phyloP scores from a whole-genome alignment of 2,888 invertebrate genomes.

The Volucella bombylans region DNA sequence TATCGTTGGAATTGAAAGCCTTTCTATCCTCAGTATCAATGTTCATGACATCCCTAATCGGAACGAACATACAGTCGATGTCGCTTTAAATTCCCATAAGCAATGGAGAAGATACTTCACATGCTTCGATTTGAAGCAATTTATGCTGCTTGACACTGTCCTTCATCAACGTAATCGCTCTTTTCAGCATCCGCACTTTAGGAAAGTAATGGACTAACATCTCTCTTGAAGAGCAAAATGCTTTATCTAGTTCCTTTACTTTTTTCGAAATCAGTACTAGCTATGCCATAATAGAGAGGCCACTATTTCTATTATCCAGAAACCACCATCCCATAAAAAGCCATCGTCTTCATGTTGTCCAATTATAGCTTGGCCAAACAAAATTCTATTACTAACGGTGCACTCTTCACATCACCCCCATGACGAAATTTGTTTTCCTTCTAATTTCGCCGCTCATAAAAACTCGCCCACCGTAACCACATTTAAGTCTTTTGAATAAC shows the following conservation, averaged over 20 bases:
- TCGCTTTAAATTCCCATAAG: no score
- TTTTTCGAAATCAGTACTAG: neutral
- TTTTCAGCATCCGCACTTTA: no score
- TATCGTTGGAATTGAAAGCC: no score
- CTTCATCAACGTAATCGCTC: no score
- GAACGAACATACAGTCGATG: no score
- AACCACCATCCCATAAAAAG: slow-evolving; percentile 21
- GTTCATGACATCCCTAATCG: no score
- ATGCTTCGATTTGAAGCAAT: no score
- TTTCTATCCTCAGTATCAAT: no score
- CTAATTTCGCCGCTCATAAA: slow-evolving; percentile 18
- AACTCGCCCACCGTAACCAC: slow-evolving; percentile 37
- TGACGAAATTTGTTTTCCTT: neutral
- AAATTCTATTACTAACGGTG: slow-evolving; percentile 31
- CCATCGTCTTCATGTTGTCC: slow-evolving; percentile 6
- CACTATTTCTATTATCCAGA: slow-evolving; percentile 33
- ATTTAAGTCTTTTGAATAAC: slow-evolving; percentile 40
- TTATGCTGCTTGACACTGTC: no score
- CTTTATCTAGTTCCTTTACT: slow-evolving; percentile 9
- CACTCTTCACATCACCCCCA: neutral
- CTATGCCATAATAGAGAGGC: slow-evolving; percentile 6
- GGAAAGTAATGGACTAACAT: neutral
- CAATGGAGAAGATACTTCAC: no score
- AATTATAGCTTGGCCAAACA: slow-evolving; percentile 41
- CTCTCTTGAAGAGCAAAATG: slow-evolving; percentile 1